phyloP scores from a whole-genome alignment of 2,797 vertebrate genomes.

The Anolis apletophallus region DNA sequence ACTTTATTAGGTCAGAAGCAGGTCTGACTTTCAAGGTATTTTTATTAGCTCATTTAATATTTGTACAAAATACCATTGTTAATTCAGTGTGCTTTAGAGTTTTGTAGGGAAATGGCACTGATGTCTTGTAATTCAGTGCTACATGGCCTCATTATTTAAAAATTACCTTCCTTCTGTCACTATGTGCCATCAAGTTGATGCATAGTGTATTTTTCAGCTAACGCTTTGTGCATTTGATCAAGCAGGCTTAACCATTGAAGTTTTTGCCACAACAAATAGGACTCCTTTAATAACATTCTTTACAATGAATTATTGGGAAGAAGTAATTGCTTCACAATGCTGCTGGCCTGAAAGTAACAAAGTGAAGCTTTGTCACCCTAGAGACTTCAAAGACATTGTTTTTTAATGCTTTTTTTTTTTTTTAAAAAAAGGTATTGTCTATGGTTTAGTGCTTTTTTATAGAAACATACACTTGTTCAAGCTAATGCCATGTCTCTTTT shows the following conservation, averaged over 20 bases:
- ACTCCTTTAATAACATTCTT: background rate
- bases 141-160: background rate
- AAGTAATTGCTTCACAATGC: background rate
- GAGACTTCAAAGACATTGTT: background rate
- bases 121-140: background rate
- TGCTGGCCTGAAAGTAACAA: too few species aligned
- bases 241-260: too few species aligned
- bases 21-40: background rate
- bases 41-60: background rate
- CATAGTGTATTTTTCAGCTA: too few species aligned
- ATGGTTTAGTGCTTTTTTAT: background rate
- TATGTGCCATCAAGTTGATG: too few species aligned
- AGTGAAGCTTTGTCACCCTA: background rate
- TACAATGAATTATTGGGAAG: background rate
- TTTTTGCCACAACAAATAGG: background rate
- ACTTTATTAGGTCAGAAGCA: background rate
- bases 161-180: background rate
- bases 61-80: background rate
- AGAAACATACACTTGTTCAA: background rate
- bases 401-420: background rate
- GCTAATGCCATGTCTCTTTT: slow-evolving; percentile 6
- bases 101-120: background rate
- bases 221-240: too few species aligned
- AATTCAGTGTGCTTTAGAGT: background rate
- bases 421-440: too few species aligned